A percentile compares a stretch with the other conserved stretches of the same genome.
These are phyloP conservation scores for Anoplius nigerrimus DNA, from an alignment of 2,888 invertebrate species.

Conservation along the genomic window DNA sequence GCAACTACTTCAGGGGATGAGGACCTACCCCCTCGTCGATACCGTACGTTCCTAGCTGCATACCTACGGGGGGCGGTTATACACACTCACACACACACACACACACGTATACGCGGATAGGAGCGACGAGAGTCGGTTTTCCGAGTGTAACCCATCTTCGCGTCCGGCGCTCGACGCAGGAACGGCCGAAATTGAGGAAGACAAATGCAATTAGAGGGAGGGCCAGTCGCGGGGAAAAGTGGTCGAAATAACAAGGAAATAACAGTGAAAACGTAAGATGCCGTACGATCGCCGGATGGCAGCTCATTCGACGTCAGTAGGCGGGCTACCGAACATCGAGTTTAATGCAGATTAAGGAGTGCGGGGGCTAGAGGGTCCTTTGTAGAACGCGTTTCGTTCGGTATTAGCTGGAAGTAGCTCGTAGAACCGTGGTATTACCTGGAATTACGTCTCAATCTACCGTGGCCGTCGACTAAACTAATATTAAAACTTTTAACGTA, in stretches of 20 bases:
- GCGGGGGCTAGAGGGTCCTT: slow-evolving; percentile 69
- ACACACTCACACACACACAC: no score
- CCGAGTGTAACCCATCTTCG: neutral
- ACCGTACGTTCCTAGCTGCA: no score
- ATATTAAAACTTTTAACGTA: slow-evolving; percentile 76
- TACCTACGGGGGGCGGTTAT: no score
- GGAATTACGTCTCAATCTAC: slow-evolving; percentile 76
- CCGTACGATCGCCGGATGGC: slow-evolving; percentile 48
- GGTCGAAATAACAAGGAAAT: no score
- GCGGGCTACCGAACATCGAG: slow-evolving; percentile 66
- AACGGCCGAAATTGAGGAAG: no score
- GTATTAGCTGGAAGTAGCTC: slow-evolving; percentile 73
- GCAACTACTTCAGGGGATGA: no score
- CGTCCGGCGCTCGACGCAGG: no score
- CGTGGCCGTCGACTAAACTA: slow-evolving; percentile 75
- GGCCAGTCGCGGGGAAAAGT: no score
- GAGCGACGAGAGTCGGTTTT: neutral
- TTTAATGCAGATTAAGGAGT: slow-evolving; percentile 73
- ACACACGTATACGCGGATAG: no score
- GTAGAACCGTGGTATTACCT: slow-evolving; percentile 74
- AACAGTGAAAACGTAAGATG: slow-evolving; percentile 19
- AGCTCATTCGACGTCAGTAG: slow-evolving; percentile 52
- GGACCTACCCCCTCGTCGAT: no score
- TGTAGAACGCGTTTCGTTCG: slow-evolving; percentile 72
- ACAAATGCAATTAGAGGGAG: no score